Evolutionary conservation across 2,888 invertebrate species (phyloP).

Genomic region (Seladonia tumulorum): DNA sequence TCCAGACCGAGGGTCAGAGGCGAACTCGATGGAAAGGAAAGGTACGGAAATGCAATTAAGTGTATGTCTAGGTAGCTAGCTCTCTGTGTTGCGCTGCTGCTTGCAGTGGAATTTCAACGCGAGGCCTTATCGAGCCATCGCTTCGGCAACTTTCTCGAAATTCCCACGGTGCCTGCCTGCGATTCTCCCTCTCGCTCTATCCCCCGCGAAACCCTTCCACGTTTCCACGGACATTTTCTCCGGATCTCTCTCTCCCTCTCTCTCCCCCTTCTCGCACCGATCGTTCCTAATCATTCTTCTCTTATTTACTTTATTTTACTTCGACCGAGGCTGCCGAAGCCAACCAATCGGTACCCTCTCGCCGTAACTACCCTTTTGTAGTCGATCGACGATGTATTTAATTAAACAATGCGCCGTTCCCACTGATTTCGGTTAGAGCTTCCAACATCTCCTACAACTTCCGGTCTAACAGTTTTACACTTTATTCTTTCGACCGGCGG

Average conservation of each 20-base stretch:
- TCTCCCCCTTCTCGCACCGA: neutral
- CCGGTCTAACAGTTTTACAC: neutral
- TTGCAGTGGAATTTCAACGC: slow-evolving; percentile 39
- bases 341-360: neutral
- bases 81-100: slow-evolving; percentile 19
- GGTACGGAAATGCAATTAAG: slow-evolving; percentile 73
- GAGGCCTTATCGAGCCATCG: slow-evolving; percentile 39
- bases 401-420: neutral
- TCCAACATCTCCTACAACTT: neutral
- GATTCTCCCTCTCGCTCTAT: neutral
- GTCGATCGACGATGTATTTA: neutral
- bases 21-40: slow-evolving; percentile 52
- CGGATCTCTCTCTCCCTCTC: neutral
- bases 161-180: slow-evolving; percentile 40
- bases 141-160: slow-evolving; percentile 35
- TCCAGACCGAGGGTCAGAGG: slow-evolving; percentile 60
- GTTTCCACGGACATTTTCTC: slow-evolving; percentile 1
- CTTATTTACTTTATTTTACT: slow-evolving; percentile 13
- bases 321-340: neutral
- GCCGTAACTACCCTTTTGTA: neutral
- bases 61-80: slow-evolving; percentile 50
- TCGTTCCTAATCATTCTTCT: slow-evolving; percentile 7
- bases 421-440: neutral
- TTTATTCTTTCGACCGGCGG: neutral
- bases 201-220: slow-evolving; percentile 6